phyloP scores from a whole-genome alignment of 2,888 invertebrate genomes.

The Nezara viridula region DNA sequence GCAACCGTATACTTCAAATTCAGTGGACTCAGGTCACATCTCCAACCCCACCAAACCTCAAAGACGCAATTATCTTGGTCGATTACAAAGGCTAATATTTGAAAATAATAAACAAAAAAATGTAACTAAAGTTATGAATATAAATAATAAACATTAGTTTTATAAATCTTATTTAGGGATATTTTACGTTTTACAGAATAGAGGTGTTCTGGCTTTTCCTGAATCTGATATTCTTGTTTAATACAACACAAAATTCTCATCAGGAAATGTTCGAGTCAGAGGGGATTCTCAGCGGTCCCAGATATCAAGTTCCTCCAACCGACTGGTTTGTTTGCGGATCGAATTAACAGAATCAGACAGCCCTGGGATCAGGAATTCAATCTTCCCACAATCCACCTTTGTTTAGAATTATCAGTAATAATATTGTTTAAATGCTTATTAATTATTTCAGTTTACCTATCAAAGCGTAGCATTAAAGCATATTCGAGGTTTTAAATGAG shows the following conservation, averaged over 20 bases:
- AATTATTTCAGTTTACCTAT: too few relatives aligned
- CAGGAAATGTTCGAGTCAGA: background rate
- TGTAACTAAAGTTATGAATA: background rate
- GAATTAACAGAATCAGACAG: background rate
- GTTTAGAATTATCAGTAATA: too few relatives aligned
- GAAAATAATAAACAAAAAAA: too few relatives aligned
- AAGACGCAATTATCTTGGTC: too few relatives aligned
- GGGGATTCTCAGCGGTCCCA: background rate
- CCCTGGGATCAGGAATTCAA: background rate
- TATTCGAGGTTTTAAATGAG: too few relatives aligned
- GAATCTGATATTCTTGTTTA: slow-evolving; percentile 1
- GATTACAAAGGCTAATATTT: too few relatives aligned
- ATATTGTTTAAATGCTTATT: too few relatives aligned
- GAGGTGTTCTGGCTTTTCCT: background rate
- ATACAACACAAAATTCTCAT: background rate
- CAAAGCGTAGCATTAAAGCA: too few relatives aligned
- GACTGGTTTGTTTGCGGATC: background rate
- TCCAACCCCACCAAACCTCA: too few relatives aligned
- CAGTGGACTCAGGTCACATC: too few relatives aligned
- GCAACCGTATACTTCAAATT: too few relatives aligned
- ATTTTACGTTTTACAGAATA: background rate
- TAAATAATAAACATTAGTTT: background rate
- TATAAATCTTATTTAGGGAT: background rate
- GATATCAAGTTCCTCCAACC: background rate
- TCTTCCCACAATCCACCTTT: too few relatives aligned